phyloP scores from a whole-genome alignment of 1,140 invertebrate genomes.

The Drosophila suzukii region DNA sequence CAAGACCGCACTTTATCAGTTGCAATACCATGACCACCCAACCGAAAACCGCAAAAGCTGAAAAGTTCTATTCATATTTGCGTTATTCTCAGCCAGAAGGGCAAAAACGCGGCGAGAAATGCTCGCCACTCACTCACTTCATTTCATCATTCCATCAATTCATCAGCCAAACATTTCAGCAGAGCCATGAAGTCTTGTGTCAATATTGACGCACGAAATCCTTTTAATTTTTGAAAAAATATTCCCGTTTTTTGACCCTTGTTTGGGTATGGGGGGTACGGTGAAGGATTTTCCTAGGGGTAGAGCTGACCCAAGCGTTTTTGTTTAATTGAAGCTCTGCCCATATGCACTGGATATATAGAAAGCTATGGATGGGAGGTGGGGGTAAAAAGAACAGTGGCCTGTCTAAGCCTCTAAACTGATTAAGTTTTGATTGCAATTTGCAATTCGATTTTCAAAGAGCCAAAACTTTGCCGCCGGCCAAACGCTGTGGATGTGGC shows the following conservation, averaged over 20 bases:
- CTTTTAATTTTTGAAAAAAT: constrained; percentile 77
- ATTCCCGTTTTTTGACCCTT: constrained; percentile 52
- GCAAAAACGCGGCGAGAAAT: constrained; percentile 14
- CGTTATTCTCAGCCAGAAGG: constrained; percentile 20
- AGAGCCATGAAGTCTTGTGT: constrained; percentile 69
- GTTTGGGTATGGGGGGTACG: no score
- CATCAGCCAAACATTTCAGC: constrained; percentile 23
- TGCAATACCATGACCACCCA: background rate
- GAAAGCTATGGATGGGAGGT: background rate
- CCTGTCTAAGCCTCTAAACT: constrained; percentile 72
- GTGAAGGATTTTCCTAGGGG: background rate
- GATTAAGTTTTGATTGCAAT: constrained; percentile 82
- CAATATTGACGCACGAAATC: constrained; percentile 77
- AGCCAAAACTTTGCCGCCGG: constrained; percentile 58
- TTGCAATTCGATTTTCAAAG: constrained; percentile 72
- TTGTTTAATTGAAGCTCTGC: constrained; percentile 67
- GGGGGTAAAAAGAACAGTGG: background rate
- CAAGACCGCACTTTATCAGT: no score
- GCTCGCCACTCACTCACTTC: constrained; percentile 17
- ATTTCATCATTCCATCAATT: constrained; percentile 33
- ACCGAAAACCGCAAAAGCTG: constrained; percentile 25
- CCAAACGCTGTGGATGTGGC: background rate
- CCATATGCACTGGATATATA: constrained; percentile 34
- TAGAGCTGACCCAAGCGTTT: constrained; percentile 45
- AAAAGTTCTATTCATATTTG: constrained; percentile 47